Evolutionary conservation across 2,888 invertebrate genomes (phyloP).

Genomic region (Gandaritis pyraliata): DNA sequence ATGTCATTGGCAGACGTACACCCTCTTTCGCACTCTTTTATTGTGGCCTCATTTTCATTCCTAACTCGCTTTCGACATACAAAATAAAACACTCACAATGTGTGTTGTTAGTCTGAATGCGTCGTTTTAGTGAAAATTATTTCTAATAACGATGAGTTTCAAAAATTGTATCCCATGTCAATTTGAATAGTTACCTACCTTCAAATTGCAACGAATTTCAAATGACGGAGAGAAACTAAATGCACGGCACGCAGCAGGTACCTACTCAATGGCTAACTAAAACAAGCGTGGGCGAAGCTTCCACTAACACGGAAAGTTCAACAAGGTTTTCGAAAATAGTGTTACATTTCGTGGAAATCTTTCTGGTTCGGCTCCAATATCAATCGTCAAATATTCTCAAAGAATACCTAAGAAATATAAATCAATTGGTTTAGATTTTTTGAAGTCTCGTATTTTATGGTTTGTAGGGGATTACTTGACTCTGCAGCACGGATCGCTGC

Average conservation of each 20-base stretch:
- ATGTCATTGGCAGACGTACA: too few species aligned
- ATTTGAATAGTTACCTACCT: background rate
- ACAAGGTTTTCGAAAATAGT: slow-evolving; percentile 50
- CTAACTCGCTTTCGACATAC: too few species aligned
- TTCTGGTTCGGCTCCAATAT: slow-evolving; percentile 4
- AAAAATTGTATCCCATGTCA: too few species aligned
- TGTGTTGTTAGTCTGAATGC: too few species aligned
- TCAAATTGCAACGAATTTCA: slow-evolving; percentile 35
- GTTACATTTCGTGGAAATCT: too few species aligned
- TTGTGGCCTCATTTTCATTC: too few species aligned
- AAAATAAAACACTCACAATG: too few species aligned
- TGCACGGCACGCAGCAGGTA: slow-evolving; percentile 61
- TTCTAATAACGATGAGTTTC: too few species aligned
- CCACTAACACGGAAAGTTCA: slow-evolving; percentile 53
- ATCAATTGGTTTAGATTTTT: background rate
- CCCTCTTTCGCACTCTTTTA: too few species aligned
- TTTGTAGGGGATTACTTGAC: slow-evolving; percentile 13
- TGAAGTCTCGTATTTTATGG: slow-evolving; percentile 4
- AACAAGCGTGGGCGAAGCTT: slow-evolving; percentile 61
- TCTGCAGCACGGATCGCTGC: slow-evolving; percentile 16
- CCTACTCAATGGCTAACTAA: slow-evolving; percentile 55
- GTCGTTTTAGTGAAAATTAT: too few species aligned
- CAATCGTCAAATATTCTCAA: background rate
- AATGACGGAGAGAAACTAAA: slow-evolving; percentile 55
- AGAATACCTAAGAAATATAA: slow-evolving; percentile 16